Evolutionary conservation across 37 sponge, comb jelly and placozoan genomes (phyloP).

Genomic region (Ianthella basta): DNA sequence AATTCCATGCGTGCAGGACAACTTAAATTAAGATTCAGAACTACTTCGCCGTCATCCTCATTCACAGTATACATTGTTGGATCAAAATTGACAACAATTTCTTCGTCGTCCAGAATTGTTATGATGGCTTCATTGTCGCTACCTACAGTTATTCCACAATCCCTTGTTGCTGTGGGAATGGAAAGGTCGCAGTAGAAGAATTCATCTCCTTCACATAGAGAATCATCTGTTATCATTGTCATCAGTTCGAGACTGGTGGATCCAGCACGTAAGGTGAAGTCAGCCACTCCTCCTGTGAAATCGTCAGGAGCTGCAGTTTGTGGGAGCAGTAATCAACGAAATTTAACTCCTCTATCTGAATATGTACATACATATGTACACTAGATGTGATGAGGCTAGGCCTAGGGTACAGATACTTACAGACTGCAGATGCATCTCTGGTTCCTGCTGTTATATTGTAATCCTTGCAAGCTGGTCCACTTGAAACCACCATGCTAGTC

Average conservation of each 20-base stretch:
- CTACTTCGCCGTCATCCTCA: slow-evolving; percentile 23
- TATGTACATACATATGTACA: not conserved
- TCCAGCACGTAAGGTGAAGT: not conserved
- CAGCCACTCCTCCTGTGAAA: not conserved
- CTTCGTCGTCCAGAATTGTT: slow-evolving; percentile 40
- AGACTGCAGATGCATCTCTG: not conserved
- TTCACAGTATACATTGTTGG: not conserved
- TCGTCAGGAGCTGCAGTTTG: slow-evolving; percentile 8
- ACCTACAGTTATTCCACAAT: not conserved
- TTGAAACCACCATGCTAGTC: not conserved
- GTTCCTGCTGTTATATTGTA: not conserved
- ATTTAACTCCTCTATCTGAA: not conserved
- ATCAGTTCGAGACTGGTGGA: not conserved
- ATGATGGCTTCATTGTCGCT: slow-evolving; percentile 4
- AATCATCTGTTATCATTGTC: slow-evolving; percentile 26
- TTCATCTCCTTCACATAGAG: slow-evolving; percentile 18
- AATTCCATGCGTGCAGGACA: not conserved
- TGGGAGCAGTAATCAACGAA: not conserved
- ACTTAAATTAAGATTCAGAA: slow-evolving; percentile 4
- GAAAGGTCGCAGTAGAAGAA: slow-evolving; percentile 8
- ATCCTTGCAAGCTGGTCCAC: not conserved
- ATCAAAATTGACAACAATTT: slow-evolving; percentile 12
- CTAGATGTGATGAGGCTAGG: no score
- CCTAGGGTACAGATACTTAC: slow-evolving; percentile 3
- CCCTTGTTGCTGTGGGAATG: not conserved